phyloP scores from a whole-genome alignment of 2,888 invertebrate genomes.

The Cinara cedri region DNA sequence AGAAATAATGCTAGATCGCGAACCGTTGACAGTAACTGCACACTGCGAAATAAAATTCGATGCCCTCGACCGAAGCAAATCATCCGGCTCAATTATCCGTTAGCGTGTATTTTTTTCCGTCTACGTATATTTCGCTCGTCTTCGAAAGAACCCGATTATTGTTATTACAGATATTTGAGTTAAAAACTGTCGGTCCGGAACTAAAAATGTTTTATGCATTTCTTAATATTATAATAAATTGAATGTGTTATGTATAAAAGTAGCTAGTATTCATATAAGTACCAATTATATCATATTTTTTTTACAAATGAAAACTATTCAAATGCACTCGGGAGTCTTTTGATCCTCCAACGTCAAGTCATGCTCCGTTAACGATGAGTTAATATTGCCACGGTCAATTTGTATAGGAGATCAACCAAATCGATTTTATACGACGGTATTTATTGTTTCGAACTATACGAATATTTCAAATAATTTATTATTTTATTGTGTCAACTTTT shows the following conservation, averaged over 20 bases:
- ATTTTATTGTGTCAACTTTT: too few species aligned
- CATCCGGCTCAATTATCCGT: slow-evolving; percentile 33
- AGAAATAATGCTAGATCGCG: neutral
- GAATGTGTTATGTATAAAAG: neutral
- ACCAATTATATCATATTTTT: neutral
- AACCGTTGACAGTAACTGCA: slow-evolving; percentile 14
- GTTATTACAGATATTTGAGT: neutral
- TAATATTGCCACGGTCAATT: neutral
- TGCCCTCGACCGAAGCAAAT: slow-evolving; percentile 36
- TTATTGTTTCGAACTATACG: neutral
- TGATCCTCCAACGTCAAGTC: slow-evolving; percentile 5
- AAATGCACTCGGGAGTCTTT: slow-evolving; percentile 3
- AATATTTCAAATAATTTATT: too few species aligned
- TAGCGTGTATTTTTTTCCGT: slow-evolving; percentile 1
- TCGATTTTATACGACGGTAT: neutral
- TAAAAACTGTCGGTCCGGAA: slow-evolving; percentile 8
- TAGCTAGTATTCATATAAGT: neutral
- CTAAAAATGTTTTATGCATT: neutral
- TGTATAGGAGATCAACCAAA: neutral
- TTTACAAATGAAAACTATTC: neutral
- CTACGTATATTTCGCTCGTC: neutral
- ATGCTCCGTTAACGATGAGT: neutral
- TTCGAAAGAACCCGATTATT: slow-evolving; percentile 1
- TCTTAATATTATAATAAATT: neutral
- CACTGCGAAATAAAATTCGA: slow-evolving; percentile 1